Base-by-base conservation (phyloP, 2,888 invertebrate species). In the Heliconius erato region DNA sequence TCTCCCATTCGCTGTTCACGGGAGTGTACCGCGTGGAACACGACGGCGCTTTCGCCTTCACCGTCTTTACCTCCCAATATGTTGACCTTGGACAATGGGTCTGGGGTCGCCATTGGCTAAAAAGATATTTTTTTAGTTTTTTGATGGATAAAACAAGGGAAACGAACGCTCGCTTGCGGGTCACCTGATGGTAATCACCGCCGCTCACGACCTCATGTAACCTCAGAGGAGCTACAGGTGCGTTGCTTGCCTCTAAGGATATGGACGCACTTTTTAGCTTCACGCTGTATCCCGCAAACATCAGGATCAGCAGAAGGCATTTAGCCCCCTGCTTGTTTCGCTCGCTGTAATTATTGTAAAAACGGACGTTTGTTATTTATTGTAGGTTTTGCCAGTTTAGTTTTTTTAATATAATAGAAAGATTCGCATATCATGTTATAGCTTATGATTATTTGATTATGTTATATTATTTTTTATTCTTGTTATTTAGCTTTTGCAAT, bases 11-110 rank as follows among this genome's bases (percentile, higher is more conserved):
- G 88, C 84, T 93, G 92, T 81, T 94, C 94, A 16, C 86, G 87
- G 3, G 93, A 92, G 84, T 91, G 87, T n/a, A 94, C 90, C 0
- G 91, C 91, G 86, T 94, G 94, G 89, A 94, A 94, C 5, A 92
- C 90, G 3, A 92, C 84, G 0, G 93, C 93, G 3, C 89, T 72
- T 9, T 49, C 26, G 1, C 72, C 83, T 1, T 89, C 86, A 3
- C 92, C 92, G 35, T 91, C 91, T 4, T 86, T 81, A 49, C 87
- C 59, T 0, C 88, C 90, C 44, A 93, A 86, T 3, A 94, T 88
- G 83, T 90, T 92, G 4, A 84, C 85, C 12, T 81, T 84, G 84
- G 92, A 92, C 54, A 93, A 79, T 0, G 88, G 87, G 82, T 94
- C 94, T 2, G 82, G 79, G 6, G 44, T 3, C 26, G 81, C 81